Evolutionary conservation across 2,888 invertebrate species (phyloP).

Genomic region (Heliconius charithonia): DNA sequence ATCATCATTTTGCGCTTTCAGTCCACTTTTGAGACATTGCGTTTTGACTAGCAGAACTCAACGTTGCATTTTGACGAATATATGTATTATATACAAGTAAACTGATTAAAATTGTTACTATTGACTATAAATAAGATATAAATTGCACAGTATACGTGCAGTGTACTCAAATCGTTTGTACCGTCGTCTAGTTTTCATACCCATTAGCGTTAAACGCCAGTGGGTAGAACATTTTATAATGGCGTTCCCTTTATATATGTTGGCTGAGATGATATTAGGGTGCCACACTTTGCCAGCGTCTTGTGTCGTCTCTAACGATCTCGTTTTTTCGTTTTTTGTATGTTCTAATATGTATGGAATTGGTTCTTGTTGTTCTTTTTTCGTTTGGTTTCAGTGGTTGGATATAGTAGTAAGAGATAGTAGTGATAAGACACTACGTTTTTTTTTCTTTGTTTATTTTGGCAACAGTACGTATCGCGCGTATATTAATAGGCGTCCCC

Average conservation of each 20-base stretch:
- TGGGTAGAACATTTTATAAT: slow-evolving; percentile 16
- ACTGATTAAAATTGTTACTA: background rate
- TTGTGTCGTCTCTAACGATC: background rate
- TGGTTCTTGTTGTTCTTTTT: background rate
- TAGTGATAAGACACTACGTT: background rate
- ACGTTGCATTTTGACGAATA: background rate
- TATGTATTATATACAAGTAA: background rate
- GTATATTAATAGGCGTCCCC: no score
- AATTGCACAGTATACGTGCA: background rate
- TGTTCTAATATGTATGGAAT: background rate
- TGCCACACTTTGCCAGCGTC: slow-evolving; percentile 3
- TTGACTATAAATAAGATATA: background rate
- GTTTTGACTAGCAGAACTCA: background rate
- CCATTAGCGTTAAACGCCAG: slow-evolving; percentile 9
- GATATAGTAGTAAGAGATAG: background rate
- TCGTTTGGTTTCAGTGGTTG: background rate
- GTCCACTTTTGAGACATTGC: background rate
- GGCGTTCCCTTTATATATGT: slow-evolving; percentile 3
- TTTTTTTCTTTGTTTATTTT: background rate
- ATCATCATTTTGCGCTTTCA: background rate
- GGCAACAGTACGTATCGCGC: no score
- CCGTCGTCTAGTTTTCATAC: background rate
- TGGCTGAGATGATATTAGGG: slow-evolving; percentile 7
- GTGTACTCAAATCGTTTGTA: background rate
- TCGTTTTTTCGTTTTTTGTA: background rate